Base-by-base conservation (phyloP, 2,113 vertebrate genomes). In the Petrocephalus zakoni region DNA sequence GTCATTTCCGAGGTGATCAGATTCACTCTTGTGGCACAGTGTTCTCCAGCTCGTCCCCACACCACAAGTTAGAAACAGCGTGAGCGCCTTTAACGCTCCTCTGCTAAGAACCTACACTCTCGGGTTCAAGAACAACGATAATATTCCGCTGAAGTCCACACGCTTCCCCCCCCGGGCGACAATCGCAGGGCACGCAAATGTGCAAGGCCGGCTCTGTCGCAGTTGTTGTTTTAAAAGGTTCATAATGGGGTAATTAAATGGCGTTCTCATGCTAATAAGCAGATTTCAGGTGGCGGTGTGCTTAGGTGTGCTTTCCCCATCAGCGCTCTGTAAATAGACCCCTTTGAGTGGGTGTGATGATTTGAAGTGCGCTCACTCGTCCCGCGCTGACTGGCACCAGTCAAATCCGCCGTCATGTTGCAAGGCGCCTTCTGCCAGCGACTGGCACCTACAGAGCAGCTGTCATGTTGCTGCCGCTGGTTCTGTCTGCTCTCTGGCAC, bases 11-110 rank as follows among this genome's bases (percentile, higher is more conserved):
- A 78, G 61, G 6, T 25, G 29, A 72, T 78, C 1, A 42, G 2
- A 42, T 37, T 22, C 17, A 10, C 21, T 46, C 34, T 55, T 75
- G 2, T 29, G 37, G 15, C 25, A 25, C 94, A 95, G 95, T 90
- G 92, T 93, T 91, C 89, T 96, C 95, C 90, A 96, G 96, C 92
- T 95, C 96, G 90, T 96, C 96, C 91, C 96, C 96, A 90, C 92
- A 93, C 91, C 92, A 93, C 90, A 95, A 90, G 91, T 91, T 7
- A 89, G 72, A 29, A 58, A 82, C 8, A 61, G 1, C 22, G 19
- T 46, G 34, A 52, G 55, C 22, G 34, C 51, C 51, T 29, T 11
- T 17, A 46, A 42, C 15, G 4, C 21, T 7, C 49, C 21, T 6
- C 51, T 56, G 84, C 21, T 19, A 15, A 53, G 84, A 34, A 0